Evolutionary conservation across 2,113 vertebrate genomes (phyloP).

Genomic region (Megaceryle maxima): DNA sequence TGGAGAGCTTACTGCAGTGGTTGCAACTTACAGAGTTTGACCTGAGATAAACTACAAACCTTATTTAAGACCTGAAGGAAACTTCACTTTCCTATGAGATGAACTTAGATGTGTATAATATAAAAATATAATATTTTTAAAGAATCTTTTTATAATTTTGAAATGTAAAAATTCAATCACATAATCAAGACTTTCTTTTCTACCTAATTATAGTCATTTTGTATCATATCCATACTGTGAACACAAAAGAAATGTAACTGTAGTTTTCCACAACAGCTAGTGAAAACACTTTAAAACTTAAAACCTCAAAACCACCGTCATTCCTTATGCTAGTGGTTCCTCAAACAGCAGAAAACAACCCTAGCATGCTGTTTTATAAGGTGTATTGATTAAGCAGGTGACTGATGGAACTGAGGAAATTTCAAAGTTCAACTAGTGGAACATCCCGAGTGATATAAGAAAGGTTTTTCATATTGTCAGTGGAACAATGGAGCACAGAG

Average conservation of each 20-base stretch:
- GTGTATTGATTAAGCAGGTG: not conserved
- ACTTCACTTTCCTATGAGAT: not conserved
- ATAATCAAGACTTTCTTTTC: conserved; percentile 59
- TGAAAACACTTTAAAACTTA: conserved; percentile 44
- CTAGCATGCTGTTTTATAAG: not conserved
- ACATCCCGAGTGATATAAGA: not conserved
- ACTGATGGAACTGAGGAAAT: not conserved
- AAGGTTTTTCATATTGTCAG: not conserved
- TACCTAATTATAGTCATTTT: conserved; percentile 72
- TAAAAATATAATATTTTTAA: not conserved
- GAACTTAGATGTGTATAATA: not conserved
- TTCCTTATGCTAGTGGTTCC: not conserved
- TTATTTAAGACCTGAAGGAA: not conserved
- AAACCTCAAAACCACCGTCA: not conserved
- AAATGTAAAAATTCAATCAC: conserved; percentile 45
- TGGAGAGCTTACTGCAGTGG: not conserved
- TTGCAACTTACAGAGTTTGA: not conserved
- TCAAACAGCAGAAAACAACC: not conserved
- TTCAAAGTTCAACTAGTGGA: not conserved
- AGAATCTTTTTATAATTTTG: conserved; percentile 16
- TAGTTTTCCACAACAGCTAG: conserved; percentile 42
- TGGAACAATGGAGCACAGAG: conserved; percentile 2
- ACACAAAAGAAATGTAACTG: conserved; percentile 55
- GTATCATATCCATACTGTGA: conserved; percentile 56
- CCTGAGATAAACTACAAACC: not conserved